Evolutionary conservation across 2,888 invertebrate species (phyloP), one percentile per base, ranked within the genome.

Genomic region (Ephialtes manifestator): DNA sequence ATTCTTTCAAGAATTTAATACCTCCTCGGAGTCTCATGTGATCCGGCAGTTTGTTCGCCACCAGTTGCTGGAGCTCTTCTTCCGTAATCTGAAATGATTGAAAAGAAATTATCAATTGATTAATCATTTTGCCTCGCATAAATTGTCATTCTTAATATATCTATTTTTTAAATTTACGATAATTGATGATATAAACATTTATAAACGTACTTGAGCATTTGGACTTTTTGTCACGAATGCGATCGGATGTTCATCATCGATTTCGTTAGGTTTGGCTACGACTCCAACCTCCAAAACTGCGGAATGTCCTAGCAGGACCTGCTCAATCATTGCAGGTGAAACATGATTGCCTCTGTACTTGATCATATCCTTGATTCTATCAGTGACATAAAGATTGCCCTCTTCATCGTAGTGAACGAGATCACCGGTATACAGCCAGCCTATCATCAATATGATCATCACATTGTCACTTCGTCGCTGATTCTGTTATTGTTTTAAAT

Each of bases 371-470:
- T 93, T 92, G 1, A 93, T 46, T 80, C 94, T 88, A 31, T 93
- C 94, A 0, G 92, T 63, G 39, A 93, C 87, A 15, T 89, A 93
- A 2, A 93, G 11, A 53, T 93, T 88, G 0, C 91, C 92, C 1
- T 90, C 87, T 5, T 92, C 90, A 39, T 92, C 90, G 43, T 89
- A 90, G 63, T 92, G 92, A 11, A 87, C 90, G 3, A 93, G 79
- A 83, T 94, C 94, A 10, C 94, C 94, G 0, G 92, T 88, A n/a
- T 91, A 93, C 20, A 92, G n/a, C 92, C 92, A 94, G 4, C 92
- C 92, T 92, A 58, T 43, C 4, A 31, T 31, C n/a, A 15, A 15
- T 60, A 15, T 31, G 5, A 13, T 31, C 72, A 83, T 18, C 1
- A 53, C 46, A 13, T 46, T 46, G 13, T 46, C 2, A 46, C 2